Evolutionary conservation across 2,113 vertebrate genomes (phyloP), one percentile per base, ranked within the genome.

Genomic region (Grantiella picta): DNA sequence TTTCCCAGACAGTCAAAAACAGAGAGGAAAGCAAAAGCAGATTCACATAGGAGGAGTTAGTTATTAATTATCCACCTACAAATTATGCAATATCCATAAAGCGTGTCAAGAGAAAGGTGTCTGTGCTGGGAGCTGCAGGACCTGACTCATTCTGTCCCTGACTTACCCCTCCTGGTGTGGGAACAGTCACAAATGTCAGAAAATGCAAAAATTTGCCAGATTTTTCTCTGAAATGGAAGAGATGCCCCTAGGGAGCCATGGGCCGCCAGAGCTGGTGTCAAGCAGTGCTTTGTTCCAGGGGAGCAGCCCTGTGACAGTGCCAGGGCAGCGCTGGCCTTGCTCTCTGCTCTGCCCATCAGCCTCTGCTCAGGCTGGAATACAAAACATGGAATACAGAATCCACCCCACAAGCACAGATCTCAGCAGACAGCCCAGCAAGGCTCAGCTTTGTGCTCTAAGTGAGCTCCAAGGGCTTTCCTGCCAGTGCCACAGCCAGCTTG

Each of bases 121-220:
- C 73, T 85, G 38, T 86, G 36, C 63, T 63, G 57, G 56, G 36
- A 91, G 49, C 49, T 78, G 38, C 5, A 7, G 63, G 54, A 69
- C 54, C 66, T 0, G 0, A 61, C 23, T 76, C 0, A 0, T 40
- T 85, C 85, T 60, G 40, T 68, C 49, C 44, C 28, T 3, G 6
- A 33, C 12, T 90, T 65, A 71, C 21, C 36, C 59, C 22, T 79
- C 82, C 66, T 90, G 71, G 42, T 0, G 0, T 65, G 75, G 36
- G 52, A 94, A 57, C n/a, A 86, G 36, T 57, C 63, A 65, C 75
- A 91, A 91, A 69, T 2, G 0, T 52, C 57, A 85, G 54, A 77
- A 95, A 85, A 94, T 33, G 23, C 5, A 31, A 68, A 69, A 23
- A 44, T 45, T 80, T 85, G 82, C 84, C 92, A 87, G 49, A 53